A percentile compares a stretch with the other conserved stretches of the same genome.
Conservation (phyloP, 1,140 invertebrate species). For the Atta colombica region DNA sequence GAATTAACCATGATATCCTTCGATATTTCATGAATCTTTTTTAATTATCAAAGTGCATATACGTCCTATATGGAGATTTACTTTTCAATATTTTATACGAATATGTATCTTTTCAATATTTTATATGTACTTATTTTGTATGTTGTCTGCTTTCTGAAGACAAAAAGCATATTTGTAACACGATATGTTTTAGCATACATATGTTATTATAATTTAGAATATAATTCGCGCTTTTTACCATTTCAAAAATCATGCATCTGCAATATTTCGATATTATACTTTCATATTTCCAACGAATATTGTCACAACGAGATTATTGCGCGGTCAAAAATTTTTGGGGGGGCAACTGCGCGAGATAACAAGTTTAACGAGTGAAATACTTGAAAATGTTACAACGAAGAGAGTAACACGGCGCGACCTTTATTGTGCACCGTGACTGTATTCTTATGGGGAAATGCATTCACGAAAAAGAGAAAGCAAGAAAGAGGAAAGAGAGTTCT, state of each 20-base stretch:
- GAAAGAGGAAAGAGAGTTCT: conserved; percentile 11
- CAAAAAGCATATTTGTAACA: background rate
- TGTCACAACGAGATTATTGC: conserved; percentile 27
- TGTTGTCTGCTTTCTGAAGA: background rate
- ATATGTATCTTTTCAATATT: background rate
- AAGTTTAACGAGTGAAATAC: conserved; percentile 47
- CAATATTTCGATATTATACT: background rate
- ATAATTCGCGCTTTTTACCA: background rate
- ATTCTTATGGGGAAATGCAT: conserved; percentile 21
- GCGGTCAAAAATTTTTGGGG: conserved; percentile 28
- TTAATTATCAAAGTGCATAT: conserved; percentile 37
- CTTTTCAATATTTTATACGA: background rate
- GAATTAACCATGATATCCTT: conserved; percentile 38
- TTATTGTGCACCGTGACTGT: background rate
- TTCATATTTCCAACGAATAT: background rate
- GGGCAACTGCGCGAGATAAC: conserved; percentile 29
- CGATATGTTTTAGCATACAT: background rate
- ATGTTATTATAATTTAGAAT: background rate
- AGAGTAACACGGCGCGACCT: conserved; percentile 6
- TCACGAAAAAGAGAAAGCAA: background rate
- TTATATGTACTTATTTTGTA: background rate
- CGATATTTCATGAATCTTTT: conserved; percentile 29
- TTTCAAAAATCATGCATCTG: background rate
- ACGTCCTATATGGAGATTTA: background rate
- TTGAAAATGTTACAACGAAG: conserved; percentile 16